These are phyloP conservation scores for Pachyuromys duprasi DNA, from an alignment of 2,797 vertebrate species.

Conservation along the genomic window DNA sequence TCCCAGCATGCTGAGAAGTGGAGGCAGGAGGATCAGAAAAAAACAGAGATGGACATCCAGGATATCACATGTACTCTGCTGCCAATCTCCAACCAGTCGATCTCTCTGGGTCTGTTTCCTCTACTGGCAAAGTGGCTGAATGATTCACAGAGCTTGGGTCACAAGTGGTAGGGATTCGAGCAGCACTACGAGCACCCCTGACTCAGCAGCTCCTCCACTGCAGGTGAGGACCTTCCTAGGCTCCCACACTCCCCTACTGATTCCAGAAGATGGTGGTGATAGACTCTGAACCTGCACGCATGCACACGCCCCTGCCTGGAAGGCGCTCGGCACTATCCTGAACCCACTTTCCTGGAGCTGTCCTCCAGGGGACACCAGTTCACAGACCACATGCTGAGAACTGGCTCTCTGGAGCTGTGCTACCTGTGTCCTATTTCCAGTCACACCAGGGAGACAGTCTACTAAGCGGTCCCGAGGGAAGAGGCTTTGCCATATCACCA, in stretches of 20 bases:
- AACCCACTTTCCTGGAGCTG: neutral
- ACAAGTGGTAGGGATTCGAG: neutral
- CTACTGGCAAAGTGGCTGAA: neutral
- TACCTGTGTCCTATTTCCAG: neutral
- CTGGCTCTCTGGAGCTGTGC: neutral
- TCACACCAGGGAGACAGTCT: neutral
- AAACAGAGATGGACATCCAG: neutral
- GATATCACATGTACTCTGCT: neutral
- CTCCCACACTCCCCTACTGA: neutral
- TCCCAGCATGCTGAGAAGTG: neutral
- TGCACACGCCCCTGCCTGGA: neutral
- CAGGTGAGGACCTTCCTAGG: neutral
- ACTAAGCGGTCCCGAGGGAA: neutral
- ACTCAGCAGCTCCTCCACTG: neutral
- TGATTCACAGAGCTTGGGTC: neutral
- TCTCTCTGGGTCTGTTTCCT: neutral
- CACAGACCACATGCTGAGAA: neutral
- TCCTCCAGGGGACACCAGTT: neutral
- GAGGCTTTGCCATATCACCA: neutral
- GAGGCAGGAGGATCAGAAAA: neutral
- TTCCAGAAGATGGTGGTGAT: neutral
- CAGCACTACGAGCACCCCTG: neutral
- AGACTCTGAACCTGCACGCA: neutral
- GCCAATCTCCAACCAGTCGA: neutral
- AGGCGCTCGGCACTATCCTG: neutral